These are phyloP conservation scores for Platorchestia sp. DNA, from an alignment of 1,140 invertebrate genomes.

Conservation along the genomic window DNA sequence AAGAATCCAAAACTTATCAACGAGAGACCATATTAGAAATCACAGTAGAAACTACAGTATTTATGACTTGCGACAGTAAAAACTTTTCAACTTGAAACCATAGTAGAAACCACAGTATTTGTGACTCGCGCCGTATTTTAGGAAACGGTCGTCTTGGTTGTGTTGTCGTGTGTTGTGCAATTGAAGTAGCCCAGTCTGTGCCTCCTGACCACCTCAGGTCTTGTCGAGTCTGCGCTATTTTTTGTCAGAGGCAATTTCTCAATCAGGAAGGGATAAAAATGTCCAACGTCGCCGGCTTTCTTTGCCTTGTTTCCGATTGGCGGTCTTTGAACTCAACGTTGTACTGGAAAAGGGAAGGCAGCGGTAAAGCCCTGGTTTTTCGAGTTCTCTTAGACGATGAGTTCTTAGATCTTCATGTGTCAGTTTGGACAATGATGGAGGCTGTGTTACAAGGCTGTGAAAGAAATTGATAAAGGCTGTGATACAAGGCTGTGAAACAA, in stretches of 20 bases:
- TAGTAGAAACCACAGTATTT: too few species aligned
- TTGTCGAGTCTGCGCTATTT: background rate
- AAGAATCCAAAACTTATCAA: too few species aligned
- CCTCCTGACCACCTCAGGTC: background rate
- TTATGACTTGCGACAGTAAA: too few species aligned
- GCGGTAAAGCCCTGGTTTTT: background rate
- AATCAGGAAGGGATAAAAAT: slow-evolving; percentile 9
- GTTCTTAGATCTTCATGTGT: background rate
- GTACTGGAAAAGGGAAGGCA: background rate
- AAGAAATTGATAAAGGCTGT: background rate
- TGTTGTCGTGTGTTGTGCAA: background rate
- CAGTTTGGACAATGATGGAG: too few species aligned
- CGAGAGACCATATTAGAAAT: too few species aligned
- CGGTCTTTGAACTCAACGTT: background rate
- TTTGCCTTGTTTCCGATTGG: background rate
- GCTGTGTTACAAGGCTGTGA: too few species aligned
- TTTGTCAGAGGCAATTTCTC: background rate
- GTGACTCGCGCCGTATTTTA: background rate
- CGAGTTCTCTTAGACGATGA: background rate
- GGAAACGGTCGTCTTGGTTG: background rate
- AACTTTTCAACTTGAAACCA: too few species aligned
- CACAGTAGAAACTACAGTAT: too few species aligned
- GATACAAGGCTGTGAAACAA: too few species aligned
- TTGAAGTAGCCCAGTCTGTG: background rate
- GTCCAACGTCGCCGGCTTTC: background rate